Percentiles rank a stretch among this genome's conserved stretches.
phyloP scores from a whole-genome alignment of 2,113 vertebrate genomes.

The Syrmaticus mikado region DNA sequence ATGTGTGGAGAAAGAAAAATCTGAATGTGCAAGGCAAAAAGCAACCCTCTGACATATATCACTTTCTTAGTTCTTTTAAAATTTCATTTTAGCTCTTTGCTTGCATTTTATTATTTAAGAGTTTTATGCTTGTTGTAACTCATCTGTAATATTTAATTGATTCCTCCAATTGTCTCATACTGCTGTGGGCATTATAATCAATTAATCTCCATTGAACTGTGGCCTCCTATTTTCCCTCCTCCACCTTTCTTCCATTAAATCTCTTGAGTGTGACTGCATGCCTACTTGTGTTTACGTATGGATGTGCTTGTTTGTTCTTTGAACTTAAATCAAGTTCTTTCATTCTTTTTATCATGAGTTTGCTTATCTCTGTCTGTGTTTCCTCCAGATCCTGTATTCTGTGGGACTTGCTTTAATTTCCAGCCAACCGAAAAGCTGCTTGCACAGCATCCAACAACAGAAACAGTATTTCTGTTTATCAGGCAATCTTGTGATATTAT shows the following conservation, averaged over 20 bases:
- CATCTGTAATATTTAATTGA: conserved; percentile 65
- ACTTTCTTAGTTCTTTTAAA: background rate
- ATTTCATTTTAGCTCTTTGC: background rate
- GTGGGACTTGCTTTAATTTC: conserved; percentile 30
- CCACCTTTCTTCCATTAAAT: conserved; percentile 23
- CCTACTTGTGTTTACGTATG: background rate
- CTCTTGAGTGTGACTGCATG: background rate
- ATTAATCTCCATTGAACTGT: conserved; percentile 66
- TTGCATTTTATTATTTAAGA: conserved; percentile 11
- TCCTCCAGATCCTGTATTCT: background rate
- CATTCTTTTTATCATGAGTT: background rate
- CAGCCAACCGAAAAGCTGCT: conserved; percentile 37
- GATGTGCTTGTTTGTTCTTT: conserved; percentile 32
- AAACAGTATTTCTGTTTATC: conserved; percentile 51
- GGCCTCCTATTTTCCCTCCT: conserved; percentile 51
- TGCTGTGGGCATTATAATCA: conserved; percentile 62
- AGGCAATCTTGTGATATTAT: conserved; percentile 53
- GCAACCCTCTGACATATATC: background rate
- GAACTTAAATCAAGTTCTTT: conserved; percentile 18
- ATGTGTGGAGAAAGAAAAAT: background rate
- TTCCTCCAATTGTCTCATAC: conserved; percentile 47
- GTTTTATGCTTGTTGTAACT: conserved; percentile 45
- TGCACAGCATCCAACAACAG: conserved; percentile 32
- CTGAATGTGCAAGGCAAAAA: background rate
- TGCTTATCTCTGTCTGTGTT: conserved; percentile 35